phyloP scores from a whole-genome alignment of 2,113 vertebrate genomes.

The Paratilapia polleni region DNA sequence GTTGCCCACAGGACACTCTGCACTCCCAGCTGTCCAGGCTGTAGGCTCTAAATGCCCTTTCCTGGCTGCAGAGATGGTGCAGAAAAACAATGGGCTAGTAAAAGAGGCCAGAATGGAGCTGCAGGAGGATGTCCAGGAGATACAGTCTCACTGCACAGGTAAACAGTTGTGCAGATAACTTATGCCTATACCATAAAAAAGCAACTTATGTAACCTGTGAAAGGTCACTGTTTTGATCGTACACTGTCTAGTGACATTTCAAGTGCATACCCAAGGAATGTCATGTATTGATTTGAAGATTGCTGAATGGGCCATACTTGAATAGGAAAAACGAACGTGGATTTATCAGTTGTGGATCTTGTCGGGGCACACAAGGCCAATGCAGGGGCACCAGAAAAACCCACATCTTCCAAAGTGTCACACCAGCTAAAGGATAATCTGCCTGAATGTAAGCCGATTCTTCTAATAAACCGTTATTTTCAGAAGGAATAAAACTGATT shows the following conservation, averaged over 20 bases:
- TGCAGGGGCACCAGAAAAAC: constrained; percentile 63
- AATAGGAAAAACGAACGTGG: constrained; percentile 54
- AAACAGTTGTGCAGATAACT: background rate
- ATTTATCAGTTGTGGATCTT: constrained; percentile 16
- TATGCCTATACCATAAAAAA: background rate
- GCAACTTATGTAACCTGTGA: background rate
- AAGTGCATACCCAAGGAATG: background rate
- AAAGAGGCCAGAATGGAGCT: constrained; percentile 87
- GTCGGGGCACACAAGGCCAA: background rate
- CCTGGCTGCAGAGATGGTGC: constrained; percentile 89
- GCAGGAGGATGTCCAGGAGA: constrained; percentile 89
- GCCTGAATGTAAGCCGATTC: constrained; percentile 68
- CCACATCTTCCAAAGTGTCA: constrained; percentile 81
- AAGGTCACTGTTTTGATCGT: constrained; percentile 6
- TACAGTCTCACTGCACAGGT: constrained; percentile 82
- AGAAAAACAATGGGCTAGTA: constrained; percentile 84
- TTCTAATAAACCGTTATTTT: background rate
- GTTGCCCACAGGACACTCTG: constrained; percentile 66
- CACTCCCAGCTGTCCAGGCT: constrained; percentile 64
- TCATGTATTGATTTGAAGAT: background rate
- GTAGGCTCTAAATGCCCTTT: constrained; percentile 88
- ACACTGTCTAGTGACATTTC: background rate
- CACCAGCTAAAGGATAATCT: constrained; percentile 92
- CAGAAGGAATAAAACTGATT: background rate
- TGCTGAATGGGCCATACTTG: background rate